Conservation (phyloP, 2,888 invertebrate species). For the Quadriops clusia region DNA sequence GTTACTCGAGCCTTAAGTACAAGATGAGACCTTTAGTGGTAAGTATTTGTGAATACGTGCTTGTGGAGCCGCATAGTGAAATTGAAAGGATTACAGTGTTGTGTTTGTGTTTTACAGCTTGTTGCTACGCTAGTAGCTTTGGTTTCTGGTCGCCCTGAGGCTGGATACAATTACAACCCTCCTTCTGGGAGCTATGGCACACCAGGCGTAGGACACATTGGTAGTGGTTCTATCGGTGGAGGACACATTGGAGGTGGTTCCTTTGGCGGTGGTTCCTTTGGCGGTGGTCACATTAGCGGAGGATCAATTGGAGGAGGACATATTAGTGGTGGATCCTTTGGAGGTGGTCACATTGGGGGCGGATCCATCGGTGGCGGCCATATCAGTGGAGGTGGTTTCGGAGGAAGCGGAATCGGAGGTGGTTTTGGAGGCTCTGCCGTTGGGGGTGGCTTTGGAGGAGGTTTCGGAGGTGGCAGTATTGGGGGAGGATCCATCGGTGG, state of each 20-base stretch:
- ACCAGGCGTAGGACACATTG: conserved; percentile 18
- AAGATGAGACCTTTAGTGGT: conserved; percentile 30
- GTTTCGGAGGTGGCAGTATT: conserved; percentile 12
- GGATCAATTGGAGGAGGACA: conserved; percentile 13
- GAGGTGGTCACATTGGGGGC: conserved; percentile 12
- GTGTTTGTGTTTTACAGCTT: conserved; percentile 21
- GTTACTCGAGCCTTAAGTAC: conserved; percentile 19
- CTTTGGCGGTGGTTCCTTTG: conserved; percentile 22
- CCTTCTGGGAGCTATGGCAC: conserved; percentile 27
- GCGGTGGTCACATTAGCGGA: conserved; percentile 19
- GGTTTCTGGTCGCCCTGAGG: conserved; percentile 47
- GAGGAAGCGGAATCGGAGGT: conserved; percentile 16
- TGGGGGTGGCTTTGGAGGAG: conserved; percentile 11
- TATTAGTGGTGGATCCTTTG: conserved; percentile 16
- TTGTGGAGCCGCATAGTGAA: conserved; percentile 4
- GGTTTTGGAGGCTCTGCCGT: conserved; percentile 15
- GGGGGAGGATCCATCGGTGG: conserved; percentile 20
- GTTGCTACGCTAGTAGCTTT: conserved; percentile 39
- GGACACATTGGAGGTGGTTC: conserved; percentile 15
- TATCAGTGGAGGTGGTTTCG: conserved; percentile 21
- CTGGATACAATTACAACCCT: conserved; percentile 42
- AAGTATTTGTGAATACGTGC: conserved; percentile 21
- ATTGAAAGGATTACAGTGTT: conserved; percentile 13
- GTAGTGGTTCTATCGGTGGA: conserved; percentile 8
- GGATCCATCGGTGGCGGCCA: conserved; percentile 10